These are phyloP conservation scores for Volucella zonaria DNA, from an alignment of 2,888 invertebrate species.

Conservation along the genomic window DNA sequence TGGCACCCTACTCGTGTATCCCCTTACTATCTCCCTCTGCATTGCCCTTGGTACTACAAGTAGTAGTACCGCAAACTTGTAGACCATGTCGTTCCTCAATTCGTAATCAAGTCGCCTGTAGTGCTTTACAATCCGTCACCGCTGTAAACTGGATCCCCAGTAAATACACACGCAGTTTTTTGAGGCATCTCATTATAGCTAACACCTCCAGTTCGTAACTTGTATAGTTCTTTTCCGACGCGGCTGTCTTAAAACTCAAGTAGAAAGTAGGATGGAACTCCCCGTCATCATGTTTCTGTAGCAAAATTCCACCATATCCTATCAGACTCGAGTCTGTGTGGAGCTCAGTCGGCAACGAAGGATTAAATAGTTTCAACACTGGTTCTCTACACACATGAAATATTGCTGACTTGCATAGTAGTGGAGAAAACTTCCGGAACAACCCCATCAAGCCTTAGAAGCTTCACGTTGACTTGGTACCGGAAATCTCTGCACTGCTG, in stretches of 20 bases:
- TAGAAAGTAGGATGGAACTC: conserved; percentile 62
- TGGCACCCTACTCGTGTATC: conserved; percentile 26
- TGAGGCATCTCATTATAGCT: conserved; percentile 4
- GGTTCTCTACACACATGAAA: neutral
- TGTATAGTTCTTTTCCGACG: conserved; percentile 15
- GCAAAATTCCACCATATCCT: neutral
- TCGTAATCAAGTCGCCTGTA: conserved; percentile 28
- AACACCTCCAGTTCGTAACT: conserved; percentile 25
- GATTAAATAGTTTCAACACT: too few species aligned
- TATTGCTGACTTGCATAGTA: neutral
- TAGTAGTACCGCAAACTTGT: conserved; percentile 49
- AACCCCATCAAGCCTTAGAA: conserved; percentile 9
- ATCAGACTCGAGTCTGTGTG: neutral
- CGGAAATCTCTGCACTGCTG: too few species aligned
- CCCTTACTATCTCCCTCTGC: conserved; percentile 23
- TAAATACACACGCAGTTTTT: conserved; percentile 17
- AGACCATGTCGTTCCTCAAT: conserved; percentile 19
- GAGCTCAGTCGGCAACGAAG: too few species aligned
- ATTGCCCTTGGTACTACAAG: conserved; percentile 39
- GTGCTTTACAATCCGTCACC: conserved; percentile 37
- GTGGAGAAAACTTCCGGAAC: too few species aligned
- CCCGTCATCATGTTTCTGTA: conserved; percentile 17
- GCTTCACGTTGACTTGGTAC: conserved; percentile 12
- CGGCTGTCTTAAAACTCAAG: conserved; percentile 37
- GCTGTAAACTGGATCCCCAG: conserved; percentile 14